A percentile compares a stretch with the other conserved stretches of the same genome.
Conservation (phyloP, 2,888 invertebrate genomes). For the Eucriotettix oculatus region DNA sequence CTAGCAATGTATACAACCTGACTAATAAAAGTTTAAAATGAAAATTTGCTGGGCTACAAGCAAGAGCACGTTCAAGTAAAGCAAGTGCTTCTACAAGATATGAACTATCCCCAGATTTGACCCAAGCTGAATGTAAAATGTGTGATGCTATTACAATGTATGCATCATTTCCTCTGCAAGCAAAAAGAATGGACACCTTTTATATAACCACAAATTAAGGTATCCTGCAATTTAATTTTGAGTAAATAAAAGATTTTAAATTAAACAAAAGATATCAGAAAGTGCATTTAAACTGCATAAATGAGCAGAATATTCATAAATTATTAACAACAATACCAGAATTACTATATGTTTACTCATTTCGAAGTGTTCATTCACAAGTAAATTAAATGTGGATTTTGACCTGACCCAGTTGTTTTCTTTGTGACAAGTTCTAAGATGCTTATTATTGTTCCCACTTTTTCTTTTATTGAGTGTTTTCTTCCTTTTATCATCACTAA, state of each 20-base stretch:
- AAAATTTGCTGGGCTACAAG: constrained; percentile 72
- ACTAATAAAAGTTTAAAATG: constrained; percentile 73
- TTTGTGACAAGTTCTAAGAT: too few species aligned
- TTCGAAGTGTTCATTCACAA: too few species aligned
- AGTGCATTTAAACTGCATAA: too few species aligned
- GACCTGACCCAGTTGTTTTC: too few species aligned
- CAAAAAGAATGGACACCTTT: not conserved
- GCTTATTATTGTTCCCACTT: too few species aligned
- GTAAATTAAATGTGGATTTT: too few species aligned
- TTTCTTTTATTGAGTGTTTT: too few species aligned
- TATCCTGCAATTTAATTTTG: not conserved
- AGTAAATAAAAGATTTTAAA: not conserved
- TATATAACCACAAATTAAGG: not conserved
- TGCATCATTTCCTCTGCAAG: constrained; percentile 39
- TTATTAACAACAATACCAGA: not conserved
- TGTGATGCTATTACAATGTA: constrained; percentile 67
- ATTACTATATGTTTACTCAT: not conserved
- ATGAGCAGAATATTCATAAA: too few species aligned
- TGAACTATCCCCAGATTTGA: constrained; percentile 26
- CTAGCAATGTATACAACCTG: constrained; percentile 59
- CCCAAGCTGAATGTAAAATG: constrained; percentile 39
- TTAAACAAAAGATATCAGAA: too few species aligned
- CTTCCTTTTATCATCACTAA: too few species aligned
- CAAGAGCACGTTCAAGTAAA: constrained; percentile 54
- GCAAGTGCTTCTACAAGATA: constrained; percentile 42